phyloP scores from a whole-genome alignment of 2,888 invertebrate genomes.

The Aporophyla lueneburgensis region DNA sequence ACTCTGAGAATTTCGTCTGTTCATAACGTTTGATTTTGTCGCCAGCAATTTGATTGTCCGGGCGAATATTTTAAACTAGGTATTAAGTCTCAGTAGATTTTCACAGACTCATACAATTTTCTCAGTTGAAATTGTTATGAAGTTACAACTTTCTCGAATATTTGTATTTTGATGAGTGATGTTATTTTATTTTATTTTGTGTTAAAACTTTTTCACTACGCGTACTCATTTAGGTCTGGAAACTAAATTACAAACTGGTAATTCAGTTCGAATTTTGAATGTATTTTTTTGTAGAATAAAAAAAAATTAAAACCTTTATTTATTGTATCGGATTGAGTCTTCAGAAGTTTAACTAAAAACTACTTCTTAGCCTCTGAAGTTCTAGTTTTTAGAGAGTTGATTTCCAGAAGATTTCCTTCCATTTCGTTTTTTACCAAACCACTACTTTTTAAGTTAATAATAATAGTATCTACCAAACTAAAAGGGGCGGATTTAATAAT shows the following conservation, averaged over 20 bases:
- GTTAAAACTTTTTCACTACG: neutral
- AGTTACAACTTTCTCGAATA: slow-evolving; percentile 22
- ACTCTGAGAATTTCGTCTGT: neutral
- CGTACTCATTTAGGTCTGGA: neutral
- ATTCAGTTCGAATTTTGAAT: neutral
- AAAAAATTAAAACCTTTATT: too few relatives aligned
- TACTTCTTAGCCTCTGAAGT: neutral
- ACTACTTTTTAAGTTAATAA: neutral
- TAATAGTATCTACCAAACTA: neutral
- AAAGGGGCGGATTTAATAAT: slow-evolving; percentile 46
- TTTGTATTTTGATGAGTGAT: slow-evolving; percentile 16
- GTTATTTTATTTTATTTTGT: neutral
- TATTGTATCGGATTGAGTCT: too few relatives aligned
- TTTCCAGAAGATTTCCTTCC: neutral
- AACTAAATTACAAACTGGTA: neutral
- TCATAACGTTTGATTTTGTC: slow-evolving; percentile 21
- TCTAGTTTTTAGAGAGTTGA: neutral
- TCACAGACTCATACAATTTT: slow-evolving; percentile 10
- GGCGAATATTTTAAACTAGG: slow-evolving; percentile 36
- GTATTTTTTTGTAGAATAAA: too few relatives aligned
- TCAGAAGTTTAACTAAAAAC: neutral
- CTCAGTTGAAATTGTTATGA: slow-evolving; percentile 12
- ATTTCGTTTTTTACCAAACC: neutral
- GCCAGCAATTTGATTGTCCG: slow-evolving; percentile 31
- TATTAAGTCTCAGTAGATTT: slow-evolving; percentile 16